Conservation (phyloP, 2,113 vertebrate species). For the Sterna hirundo region DNA sequence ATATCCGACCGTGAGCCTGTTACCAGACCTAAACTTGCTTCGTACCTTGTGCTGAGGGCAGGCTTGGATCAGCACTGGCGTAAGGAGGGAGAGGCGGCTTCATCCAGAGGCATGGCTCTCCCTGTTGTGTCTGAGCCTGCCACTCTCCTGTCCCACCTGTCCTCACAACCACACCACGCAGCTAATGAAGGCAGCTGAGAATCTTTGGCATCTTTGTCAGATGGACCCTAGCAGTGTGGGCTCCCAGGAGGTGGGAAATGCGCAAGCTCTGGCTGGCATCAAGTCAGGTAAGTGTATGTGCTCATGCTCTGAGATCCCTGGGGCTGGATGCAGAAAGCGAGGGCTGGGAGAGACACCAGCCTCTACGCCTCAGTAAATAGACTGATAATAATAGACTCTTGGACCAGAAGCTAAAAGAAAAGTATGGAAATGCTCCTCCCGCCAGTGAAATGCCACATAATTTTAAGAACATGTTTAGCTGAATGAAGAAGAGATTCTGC, state of each 20-base stretch:
- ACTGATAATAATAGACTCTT: background rate
- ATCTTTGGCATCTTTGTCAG: background rate
- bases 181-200: background rate
- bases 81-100: background rate
- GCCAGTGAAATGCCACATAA: background rate
- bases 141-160: background rate
- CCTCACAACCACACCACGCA: background rate
- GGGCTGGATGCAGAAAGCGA: background rate
- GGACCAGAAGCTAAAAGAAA: background rate
- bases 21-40: background rate
- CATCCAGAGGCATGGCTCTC: background rate
- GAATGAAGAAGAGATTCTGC: background rate
- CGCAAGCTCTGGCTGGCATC: background rate
- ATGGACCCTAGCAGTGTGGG: background rate
- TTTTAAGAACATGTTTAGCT: background rate
- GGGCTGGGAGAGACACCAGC: background rate
- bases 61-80: fast-evolving
- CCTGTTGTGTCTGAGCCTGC: background rate
- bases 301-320: background rate
- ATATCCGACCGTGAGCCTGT: background rate
- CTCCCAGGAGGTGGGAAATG: background rate
- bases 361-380: background rate
- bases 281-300: background rate
- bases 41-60: background rate
- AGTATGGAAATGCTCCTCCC: background rate